These are phyloP conservation scores for Tetanocera ferruginea DNA, from an alignment of 2,888 invertebrate species.

Conservation along the genomic window DNA sequence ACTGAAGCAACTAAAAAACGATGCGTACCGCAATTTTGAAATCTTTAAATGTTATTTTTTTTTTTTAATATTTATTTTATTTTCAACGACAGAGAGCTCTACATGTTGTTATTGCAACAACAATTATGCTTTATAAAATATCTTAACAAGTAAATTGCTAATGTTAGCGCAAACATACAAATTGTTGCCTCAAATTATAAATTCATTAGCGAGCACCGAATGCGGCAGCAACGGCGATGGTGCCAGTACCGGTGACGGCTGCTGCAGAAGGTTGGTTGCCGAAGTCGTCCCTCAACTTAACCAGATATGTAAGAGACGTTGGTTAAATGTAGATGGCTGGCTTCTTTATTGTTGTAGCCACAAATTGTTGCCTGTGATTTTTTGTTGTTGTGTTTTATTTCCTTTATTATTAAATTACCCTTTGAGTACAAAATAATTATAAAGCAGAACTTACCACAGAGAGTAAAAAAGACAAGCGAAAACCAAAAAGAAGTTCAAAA, in stretches of 20 bases:
- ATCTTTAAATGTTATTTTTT: too few species aligned
- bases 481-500: not conserved
- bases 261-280: not conserved
- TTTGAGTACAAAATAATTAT: slow-evolving; percentile 44
- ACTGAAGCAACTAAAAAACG: too few species aligned
- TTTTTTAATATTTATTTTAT: too few species aligned
- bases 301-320: not conserved
- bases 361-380: not conserved
- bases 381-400: not conserved
- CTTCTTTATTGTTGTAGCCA: slow-evolving; percentile 4
- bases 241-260: not conserved
- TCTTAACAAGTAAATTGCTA: slow-evolving; percentile 40
- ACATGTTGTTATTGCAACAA: slow-evolving; percentile 10
- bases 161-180: slow-evolving; percentile 41
- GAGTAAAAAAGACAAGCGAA: not conserved
- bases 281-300: not conserved
- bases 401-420: slow-evolving; percentile 39
- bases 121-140: slow-evolving; percentile 37
- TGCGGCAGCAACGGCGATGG: not conserved
- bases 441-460: not conserved
- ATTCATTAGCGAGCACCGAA: slow-evolving; percentile 41
- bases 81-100: too few species aligned
- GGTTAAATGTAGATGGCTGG: not conserved
- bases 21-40: too few species aligned
- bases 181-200: slow-evolving; percentile 43